Evolutionary conservation across 2,113 vertebrate genomes (phyloP).

Genomic region (Lophius piscatorius): DNA sequence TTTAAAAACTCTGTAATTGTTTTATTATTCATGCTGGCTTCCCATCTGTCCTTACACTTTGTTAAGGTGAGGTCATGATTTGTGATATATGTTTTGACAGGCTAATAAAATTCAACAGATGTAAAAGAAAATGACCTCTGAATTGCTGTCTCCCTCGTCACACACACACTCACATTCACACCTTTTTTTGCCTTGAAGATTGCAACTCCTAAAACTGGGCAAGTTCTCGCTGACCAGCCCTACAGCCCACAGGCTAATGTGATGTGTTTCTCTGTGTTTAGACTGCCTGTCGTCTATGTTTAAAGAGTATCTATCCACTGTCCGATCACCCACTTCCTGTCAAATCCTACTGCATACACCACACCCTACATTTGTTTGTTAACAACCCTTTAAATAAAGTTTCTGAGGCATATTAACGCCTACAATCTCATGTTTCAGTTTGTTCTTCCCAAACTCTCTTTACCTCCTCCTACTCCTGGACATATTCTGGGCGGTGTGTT

Average conservation of each 20-base stretch:
- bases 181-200: not conserved
- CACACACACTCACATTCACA: not conserved
- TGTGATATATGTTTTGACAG: not conserved
- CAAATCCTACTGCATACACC: slow-evolving; percentile 46
- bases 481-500: slow-evolving; percentile 42
- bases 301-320: slow-evolving; percentile 34
- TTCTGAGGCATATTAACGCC: slow-evolving; percentile 42
- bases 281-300: slow-evolving; percentile 27
- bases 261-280: slow-evolving; percentile 33
- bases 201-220: not conserved
- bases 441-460: slow-evolving; percentile 23
- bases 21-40: no score
- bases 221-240: slow-evolving; percentile 1
- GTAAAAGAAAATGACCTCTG: not conserved
- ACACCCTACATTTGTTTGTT: slow-evolving; percentile 53
- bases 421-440: slow-evolving; percentile 19
- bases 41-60: not conserved
- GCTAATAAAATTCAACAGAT: not conserved
- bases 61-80: not conserved
- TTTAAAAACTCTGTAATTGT: no score
- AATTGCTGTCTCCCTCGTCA: not conserved
- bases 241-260: not conserved
- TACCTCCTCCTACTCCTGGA: slow-evolving; percentile 45
- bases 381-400: slow-evolving; percentile 52
- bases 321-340: slow-evolving; percentile 49